Evolutionary conservation across 2,113 vertebrate species (phyloP), one percentile per base, ranked within the genome.

Genomic region (Actinemys pallida): DNA sequence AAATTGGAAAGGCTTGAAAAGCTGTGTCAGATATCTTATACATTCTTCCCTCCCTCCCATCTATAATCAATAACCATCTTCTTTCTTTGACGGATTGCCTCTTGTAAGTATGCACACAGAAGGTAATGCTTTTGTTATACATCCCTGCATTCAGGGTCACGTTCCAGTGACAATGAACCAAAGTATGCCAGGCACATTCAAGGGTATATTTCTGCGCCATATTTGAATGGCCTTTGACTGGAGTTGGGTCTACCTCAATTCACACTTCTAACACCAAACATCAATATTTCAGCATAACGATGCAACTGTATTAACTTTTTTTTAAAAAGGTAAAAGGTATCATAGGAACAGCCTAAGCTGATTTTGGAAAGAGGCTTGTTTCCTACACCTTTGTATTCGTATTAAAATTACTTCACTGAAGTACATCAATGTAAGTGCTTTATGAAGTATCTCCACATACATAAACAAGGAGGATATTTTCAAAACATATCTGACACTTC

Each of bases 361-460:
- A 93, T 91, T 96, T 97, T 90, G 88, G 89, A 93, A 95, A 87
- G 65, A 93, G 79, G 84, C 81, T 94, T 52, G 75, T 85, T 94
- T 95, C 94, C 95, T 93, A 90, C 35, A 94, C 90, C 52, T 88
- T 94, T 93, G 59, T 94, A 89, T 91, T 96, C 86, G 88, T 90
- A 90, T 89, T 93, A 88, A 93, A 95, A 92, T 94, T 93, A 92
- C 72, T 92, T 94, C 93, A 97, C 83, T 90, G 91, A 97, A 96
- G 93, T 93, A 57, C 87, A 93, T 45, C 80, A 96, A 91, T 92
- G 29, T 57, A 87, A 96, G 76, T 62, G 78, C 54, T 79, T 96
- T 89, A 92, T 87, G 88, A 95, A 93, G 57, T 53, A 84, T 81
- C 53, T 86, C 80, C 89, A 93, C 84, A 89, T 92, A 92, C 87